Evolutionary conservation across 2,888 invertebrate genomes (phyloP), one percentile per base, ranked within the genome.

Genomic region (Girardia tigrina): DNA sequence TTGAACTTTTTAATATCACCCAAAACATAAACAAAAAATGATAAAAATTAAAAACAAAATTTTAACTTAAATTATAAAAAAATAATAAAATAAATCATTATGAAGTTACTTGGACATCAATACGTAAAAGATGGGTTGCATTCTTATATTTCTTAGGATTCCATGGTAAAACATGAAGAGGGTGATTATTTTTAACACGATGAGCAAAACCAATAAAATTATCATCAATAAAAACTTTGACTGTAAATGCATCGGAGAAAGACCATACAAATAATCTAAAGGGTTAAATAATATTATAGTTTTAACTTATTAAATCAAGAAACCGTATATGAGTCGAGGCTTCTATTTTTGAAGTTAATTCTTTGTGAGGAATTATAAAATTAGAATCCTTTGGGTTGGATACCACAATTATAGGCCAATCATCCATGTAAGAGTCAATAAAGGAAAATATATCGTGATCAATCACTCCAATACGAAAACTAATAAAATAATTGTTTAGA

Each of bases 381-480:
- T 88, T 85, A 28, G 90, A 89, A 84, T 91, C 87, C 85, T 92
- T 93, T n/a, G 94, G 94, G 86, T 92, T 93, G 71, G 92, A 92
- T 23, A 93, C 87, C 78, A 94, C 84, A 70, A 89, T 87, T 28
- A 91, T 85, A 8, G 93, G 93, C 91, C 91, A 92, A 20, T 87
- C 78, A 78, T 88, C 87, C 23, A 90, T 89, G 79, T 86, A 86
- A 74, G 90, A 86, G 84, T 93, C 93, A 76, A 88, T 86, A 85
- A 93, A 92, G 29, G 92, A 90, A 82, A 93, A 89, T 79, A 91
- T 85, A 71, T 91, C 92, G 83, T 92, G 90, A 84, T 94, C 93
- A 79, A 93, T 88, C n/a, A 90, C 92, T 78, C 89, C 88, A 73
- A 93, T 82, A 42, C 93, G 88, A 85, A 73, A 77, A 29, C 71